phyloP scores from a whole-genome alignment of 2,888 invertebrate species.

The Helobdella robusta region DNA sequence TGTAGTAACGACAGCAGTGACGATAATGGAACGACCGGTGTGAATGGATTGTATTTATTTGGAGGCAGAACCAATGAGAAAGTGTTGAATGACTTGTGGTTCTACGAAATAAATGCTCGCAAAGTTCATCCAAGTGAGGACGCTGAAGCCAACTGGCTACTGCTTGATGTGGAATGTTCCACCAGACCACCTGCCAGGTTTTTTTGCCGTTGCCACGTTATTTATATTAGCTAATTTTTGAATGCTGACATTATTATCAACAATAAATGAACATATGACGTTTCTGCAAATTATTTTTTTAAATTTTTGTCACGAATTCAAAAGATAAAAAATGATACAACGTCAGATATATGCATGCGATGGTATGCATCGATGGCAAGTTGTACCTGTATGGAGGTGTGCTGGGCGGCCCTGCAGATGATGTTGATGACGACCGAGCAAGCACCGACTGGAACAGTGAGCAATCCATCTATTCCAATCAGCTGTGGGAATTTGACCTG shows the following conservation, averaged over 20 bases:
- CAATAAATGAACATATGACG: background rate
- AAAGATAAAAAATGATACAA: background rate
- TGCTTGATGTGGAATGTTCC: background rate
- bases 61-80: background rate
- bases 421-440: background rate
- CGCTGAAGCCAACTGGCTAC: background rate
- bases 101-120: too few relatives aligned
- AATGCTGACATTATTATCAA: background rate
- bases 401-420: constrained; percentile 50
- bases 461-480: constrained; percentile 21
- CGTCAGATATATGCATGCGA: constrained; percentile 74
- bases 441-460: background rate
- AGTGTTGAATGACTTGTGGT: background rate
- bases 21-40: background rate
- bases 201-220: background rate
- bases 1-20: too few relatives aligned
- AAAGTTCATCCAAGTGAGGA: too few relatives aligned
- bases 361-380: constrained; percentile 74
- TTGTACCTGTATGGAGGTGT: constrained; percentile 83
- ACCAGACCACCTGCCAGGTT: constrained; percentile 9
- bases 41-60: background rate
- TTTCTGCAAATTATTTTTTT: background rate
- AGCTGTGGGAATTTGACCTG: constrained; percentile 67
- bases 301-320: background rate
- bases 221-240: background rate